phyloP scores from a whole-genome alignment of 2,797 vertebrate genomes.

The Hypotaenidia okinawae region DNA sequence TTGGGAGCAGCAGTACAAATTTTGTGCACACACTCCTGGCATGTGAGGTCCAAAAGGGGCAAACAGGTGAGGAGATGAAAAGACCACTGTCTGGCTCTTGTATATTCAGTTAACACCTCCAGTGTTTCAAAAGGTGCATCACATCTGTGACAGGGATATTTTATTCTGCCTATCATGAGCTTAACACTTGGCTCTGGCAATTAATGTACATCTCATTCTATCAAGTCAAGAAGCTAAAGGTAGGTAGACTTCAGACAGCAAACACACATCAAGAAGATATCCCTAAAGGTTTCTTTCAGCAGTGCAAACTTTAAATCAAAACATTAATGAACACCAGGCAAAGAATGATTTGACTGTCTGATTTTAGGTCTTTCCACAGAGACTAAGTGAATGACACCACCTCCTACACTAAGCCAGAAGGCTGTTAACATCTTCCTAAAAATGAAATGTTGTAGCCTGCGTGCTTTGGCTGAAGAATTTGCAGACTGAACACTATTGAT shows the following conservation, averaged over 20 bases:
- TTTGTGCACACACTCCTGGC: background rate
- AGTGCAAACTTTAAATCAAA: constrained; percentile 28
- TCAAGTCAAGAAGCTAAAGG: background rate
- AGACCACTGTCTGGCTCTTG: too few relatives aligned
- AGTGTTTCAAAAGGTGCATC: background rate
- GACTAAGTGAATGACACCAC: background rate
- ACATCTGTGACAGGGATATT: background rate
- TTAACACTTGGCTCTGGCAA: background rate
- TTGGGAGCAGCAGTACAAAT: background rate
- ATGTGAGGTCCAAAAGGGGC: rapidly evolving
- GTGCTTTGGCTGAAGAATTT: background rate
- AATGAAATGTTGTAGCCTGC: background rate
- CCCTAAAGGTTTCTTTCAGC: constrained; percentile 8
- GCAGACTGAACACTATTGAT: constrained; percentile 48
- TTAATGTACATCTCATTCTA: background rate
- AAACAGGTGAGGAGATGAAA: background rate
- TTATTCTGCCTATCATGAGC: background rate
- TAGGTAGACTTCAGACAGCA: background rate
- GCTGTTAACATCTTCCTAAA: constrained; percentile 16
- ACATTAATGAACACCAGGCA: background rate
- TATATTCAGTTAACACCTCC: background rate
- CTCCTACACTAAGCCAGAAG: background rate
- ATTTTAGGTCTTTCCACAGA: constrained; percentile 18
- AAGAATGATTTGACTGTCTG: background rate
- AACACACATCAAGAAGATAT: background rate